phyloP scores from a whole-genome alignment of 2,797 vertebrate species.

The Apogon hyalosoma region DNA sequence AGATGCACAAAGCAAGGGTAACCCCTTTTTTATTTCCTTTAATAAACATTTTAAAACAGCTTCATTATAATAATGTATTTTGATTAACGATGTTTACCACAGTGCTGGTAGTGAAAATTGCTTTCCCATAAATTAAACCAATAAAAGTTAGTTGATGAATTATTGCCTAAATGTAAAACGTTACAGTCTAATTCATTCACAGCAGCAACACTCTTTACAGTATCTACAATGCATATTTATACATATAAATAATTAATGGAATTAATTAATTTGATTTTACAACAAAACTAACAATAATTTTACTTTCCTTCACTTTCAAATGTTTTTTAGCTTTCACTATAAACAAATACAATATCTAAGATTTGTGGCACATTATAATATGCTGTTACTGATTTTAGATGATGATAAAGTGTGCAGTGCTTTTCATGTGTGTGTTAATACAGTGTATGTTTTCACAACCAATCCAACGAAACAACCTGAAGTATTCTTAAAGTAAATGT shows the following conservation, averaged over 20 bases:
- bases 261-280: constrained; percentile 68
- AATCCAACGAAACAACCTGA: constrained; percentile 15
- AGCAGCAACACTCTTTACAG: constrained; percentile 66
- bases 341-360: constrained; percentile 18
- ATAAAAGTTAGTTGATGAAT: constrained; percentile 88
- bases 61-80: constrained; percentile 90
- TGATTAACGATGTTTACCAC: constrained; percentile 89
- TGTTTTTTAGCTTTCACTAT: constrained; percentile 29
- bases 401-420: background rate
- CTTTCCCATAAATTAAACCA: constrained; percentile 87
- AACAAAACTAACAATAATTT: constrained; percentile 33
- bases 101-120: constrained; percentile 84
- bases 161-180: constrained; percentile 83
- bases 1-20: constrained; percentile 82
- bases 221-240: constrained; percentile 72
- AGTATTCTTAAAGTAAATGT: constrained; percentile 17
- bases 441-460: background rate
- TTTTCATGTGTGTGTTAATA: constrained; percentile 19
- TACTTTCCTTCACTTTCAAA: constrained; percentile 42
- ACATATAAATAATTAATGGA: constrained; percentile 62
- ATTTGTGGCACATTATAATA: constrained; percentile 16
- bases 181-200: constrained; percentile 81
- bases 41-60: constrained; percentile 88
- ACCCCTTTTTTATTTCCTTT: constrained; percentile 85
- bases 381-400: constrained; percentile 21